These are phyloP conservation scores for Steromphala cineraria DNA, from an alignment of 2,888 invertebrate genomes.

Conservation along the genomic window DNA sequence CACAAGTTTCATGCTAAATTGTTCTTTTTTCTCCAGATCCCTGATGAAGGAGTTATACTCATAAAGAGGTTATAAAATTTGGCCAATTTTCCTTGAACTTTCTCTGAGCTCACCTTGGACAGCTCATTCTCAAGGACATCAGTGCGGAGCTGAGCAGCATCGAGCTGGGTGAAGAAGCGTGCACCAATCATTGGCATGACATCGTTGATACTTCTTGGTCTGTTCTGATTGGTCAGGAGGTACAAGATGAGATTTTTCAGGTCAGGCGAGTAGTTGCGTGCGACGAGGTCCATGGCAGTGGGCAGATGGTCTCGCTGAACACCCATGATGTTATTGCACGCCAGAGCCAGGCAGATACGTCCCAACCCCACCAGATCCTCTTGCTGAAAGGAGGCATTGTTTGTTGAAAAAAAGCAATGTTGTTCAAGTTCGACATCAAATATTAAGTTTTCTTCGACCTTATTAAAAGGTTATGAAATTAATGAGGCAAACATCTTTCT, in stretches of 20 bases:
- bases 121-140: conserved; percentile 94
- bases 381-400: conserved; percentile 79
- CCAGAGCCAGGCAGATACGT: conserved; percentile 90
- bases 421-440: no score
- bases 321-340: conserved; percentile 93
- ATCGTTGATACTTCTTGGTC: conserved; percentile 86
- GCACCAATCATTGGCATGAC: conserved; percentile 99
- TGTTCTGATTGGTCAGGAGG: conserved; percentile 65
- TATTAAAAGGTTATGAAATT: no score
- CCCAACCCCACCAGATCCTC: conserved; percentile 95
- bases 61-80: no score
- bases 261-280: conserved; percentile 93
- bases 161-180: conserved; percentile 95
- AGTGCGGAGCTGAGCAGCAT: conserved; percentile 89
- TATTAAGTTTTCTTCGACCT: no score
- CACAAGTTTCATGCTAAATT: no score
- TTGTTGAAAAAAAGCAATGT: not conserved
- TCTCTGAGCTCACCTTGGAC: conserved; percentile 78
- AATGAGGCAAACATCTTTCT: no score
- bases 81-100: no score
- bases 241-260: conserved; percentile 93
- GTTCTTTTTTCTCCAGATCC: no score
- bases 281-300: conserved; percentile 90
- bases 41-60: no score
- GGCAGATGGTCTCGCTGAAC: conserved; percentile 90